These are phyloP conservation scores for Margaritifera margaritifera DNA, from an alignment of 2,888 invertebrate species.

Conservation along the genomic window DNA sequence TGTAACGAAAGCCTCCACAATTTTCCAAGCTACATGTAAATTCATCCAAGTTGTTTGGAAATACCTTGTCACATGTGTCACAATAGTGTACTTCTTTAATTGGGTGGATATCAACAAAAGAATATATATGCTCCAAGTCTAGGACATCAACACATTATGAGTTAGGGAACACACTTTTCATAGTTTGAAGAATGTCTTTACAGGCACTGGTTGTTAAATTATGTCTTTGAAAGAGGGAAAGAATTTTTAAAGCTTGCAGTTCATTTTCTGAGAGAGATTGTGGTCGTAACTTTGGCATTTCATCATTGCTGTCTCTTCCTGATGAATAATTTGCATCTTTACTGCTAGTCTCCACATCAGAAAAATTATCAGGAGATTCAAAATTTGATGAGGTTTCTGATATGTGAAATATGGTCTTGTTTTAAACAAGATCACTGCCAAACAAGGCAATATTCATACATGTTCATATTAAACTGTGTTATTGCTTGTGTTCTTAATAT, in stretches of 20 bases:
- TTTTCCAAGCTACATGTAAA: not conserved
- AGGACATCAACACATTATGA: conserved; percentile 1
- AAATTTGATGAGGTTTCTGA: too few species aligned
- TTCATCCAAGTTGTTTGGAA: not conserved
- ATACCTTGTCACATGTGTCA: not conserved
- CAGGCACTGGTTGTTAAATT: not conserved
- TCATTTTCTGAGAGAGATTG: too few species aligned
- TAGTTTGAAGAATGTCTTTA: conserved; percentile 1
- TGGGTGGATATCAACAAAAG: conserved; percentile 8
- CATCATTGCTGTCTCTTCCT: too few species aligned
- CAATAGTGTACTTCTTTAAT: conserved; percentile 5
- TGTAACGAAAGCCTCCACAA: conserved; percentile 5
- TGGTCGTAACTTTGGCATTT: too few species aligned
- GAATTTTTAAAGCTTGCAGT: not conserved
- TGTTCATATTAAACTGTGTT: too few species aligned
- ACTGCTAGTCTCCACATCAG: too few species aligned
- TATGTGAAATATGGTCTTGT: too few species aligned
- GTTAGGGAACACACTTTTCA: not conserved
- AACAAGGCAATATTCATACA: too few species aligned
- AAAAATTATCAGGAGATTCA: too few species aligned
- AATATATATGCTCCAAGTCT: conserved; percentile 20
- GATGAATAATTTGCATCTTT: too few species aligned
- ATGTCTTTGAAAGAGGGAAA: not conserved
- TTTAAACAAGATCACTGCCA: too few species aligned
- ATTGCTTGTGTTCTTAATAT: too few species aligned